Base-by-base conservation (phyloP, 2,113 vertebrate genomes). In the Ammodytes dubius region DNA sequence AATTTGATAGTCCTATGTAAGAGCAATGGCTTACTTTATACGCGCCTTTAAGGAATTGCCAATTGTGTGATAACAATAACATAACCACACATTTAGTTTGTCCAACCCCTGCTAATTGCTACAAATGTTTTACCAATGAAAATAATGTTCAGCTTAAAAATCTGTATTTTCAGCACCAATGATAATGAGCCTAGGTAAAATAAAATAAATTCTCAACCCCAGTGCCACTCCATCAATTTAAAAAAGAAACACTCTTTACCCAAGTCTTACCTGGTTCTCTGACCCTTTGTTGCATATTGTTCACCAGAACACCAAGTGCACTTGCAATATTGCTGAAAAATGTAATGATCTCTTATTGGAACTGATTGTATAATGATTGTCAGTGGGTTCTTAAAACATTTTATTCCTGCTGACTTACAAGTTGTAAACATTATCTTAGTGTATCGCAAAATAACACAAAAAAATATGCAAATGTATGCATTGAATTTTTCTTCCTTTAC, bases 361-460 rank as follows among this genome's bases (percentile, higher is more conserved):
- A 79, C 72, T 72, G 63, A 56, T 79, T 84, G 70, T 82, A 17
- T 90, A 87, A 88, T 84, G 82, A 90, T 83, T 85, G 74, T 88
- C 88, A 84, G 45, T 89, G 77, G 87, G 61, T 88, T 87, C 80
- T 84, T 82, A 72, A 79, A 89, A 92, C 83, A 89, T 83, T 69
- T 90, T 91, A 88, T 91, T 91, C 87, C 83, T 87, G 87, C 82
- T 86, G 84, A 90, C 78, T 91, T 85, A 92, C 78, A 93, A 87
- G 81, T 90, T 90, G 87, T 91, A 91, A 88, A 92, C 85, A 92
- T 91, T 87, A 77, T 90, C 77, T 86, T 85, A 90, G 87, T 82
- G 79, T 77, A 87, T 86, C 52, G 83, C 85, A 92, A 90, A 90
- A 83, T 77, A 89, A 88, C 82, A 92, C 79, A 87, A 82, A 87